Base-by-base conservation (phyloP, 2,113 vertebrate genomes). In the Laterallus jamaicensis region DNA sequence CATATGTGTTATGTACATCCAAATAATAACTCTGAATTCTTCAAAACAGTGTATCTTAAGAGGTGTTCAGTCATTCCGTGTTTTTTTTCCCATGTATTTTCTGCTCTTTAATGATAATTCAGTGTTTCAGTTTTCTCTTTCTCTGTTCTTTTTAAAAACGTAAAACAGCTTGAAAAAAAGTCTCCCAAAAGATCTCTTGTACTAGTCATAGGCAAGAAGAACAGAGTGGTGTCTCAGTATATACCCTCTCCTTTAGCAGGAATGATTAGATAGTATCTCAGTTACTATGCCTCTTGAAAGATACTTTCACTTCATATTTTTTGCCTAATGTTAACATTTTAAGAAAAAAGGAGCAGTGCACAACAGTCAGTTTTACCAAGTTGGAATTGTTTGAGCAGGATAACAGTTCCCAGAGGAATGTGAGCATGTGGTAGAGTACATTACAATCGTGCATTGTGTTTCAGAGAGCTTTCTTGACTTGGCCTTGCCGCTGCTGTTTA, bases 301-400 rank as follows among this genome's bases (percentile, higher is more conserved):
- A 42, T 39, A 44, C 10, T 76, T 95, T 58, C 31, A 52, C 9
- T 90, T 95, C 56, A 49, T 86, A 39, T 50, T 74, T 94, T 91
- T 93, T 93, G 19, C n/a, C 62, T 90, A 75, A 85, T 91, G 71
- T 86, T 94, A 96, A 96, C 94, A 82, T 42, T 95, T 93, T 71
- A 89, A 95, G 93, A 87, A 96, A 81, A 89, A 85, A 89, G 42
- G 70, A 80, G 29, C 49, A 78, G 68, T 55, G 50, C 81, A 91
- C 68, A 94, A 91, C 91, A 95, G 95, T 89, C 92, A 95, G 40
- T 91, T 97, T 96, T 94, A 92, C 68, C 37, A 59, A 96, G 87
- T 28, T 95, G 93, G 79, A 97, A 96, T 97, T 95, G 79, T 95
- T 83, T 97, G 88, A 93, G 70, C 86, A 94, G 58, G 91, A 82